Evolutionary conservation across 2,888 invertebrate species (phyloP).

Genomic region (Therioaphis trifolii): DNA sequence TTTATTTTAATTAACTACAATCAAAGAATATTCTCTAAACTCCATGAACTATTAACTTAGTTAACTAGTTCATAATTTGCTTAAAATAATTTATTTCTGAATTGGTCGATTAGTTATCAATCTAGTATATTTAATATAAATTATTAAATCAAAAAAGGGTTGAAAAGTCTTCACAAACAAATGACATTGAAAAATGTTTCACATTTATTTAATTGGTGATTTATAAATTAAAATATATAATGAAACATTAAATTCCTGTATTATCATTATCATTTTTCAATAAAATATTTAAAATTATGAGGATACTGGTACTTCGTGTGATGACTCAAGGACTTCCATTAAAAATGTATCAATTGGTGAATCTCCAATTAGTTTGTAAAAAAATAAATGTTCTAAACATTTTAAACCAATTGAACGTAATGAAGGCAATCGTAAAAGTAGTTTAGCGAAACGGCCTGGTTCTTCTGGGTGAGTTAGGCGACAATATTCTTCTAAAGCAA

Average conservation of each 20-base stretch:
- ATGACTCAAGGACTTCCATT: slow-evolving; percentile 82
- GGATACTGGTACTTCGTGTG: slow-evolving; percentile 65
- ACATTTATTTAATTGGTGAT: no score
- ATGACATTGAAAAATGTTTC: neutral
- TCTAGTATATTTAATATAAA: neutral
- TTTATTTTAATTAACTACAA: no score
- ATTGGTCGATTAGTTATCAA: neutral
- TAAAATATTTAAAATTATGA: slow-evolving; percentile 37
- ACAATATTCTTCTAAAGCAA: slow-evolving; percentile 95
- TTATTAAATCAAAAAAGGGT: no score
- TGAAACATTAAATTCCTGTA: neutral
- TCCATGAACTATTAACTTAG: no score
- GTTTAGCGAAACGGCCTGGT: slow-evolving; percentile 94
- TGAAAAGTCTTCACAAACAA: no score
- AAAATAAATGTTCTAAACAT: slow-evolving; percentile 94
- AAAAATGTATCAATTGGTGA: slow-evolving; percentile 86
- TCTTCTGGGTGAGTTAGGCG: slow-evolving; percentile 88
- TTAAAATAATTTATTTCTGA: neutral
- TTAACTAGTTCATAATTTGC: neutral
- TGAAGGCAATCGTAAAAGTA: slow-evolving; percentile 88
- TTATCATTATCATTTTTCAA: neutral
- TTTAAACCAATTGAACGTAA: slow-evolving; percentile 92
- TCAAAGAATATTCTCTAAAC: no score
- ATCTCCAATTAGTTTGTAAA: slow-evolving; percentile 91
- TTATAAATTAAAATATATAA: neutral